A percentile compares a stretch with the other conserved stretches of the same genome.
Conservation (phyloP, 2,888 invertebrate genomes). For the Scaeva pyrastri region DNA sequence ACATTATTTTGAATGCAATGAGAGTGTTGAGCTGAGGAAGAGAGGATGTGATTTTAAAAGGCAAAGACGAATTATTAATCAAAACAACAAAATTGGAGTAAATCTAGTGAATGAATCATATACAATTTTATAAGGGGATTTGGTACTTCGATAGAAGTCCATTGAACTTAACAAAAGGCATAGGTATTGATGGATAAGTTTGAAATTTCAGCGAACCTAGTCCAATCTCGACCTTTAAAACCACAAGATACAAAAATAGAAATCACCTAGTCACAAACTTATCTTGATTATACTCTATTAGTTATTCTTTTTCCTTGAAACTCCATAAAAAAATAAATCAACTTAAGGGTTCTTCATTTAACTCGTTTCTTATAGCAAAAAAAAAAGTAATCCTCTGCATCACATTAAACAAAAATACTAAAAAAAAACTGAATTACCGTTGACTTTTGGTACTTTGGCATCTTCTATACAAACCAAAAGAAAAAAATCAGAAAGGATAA, state of each 20-base stretch:
- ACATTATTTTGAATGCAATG: background rate
- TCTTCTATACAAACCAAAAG: background rate
- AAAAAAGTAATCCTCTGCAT: constrained; percentile 1
- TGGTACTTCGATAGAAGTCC: no score
- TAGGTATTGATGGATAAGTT: no score
- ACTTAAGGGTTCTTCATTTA: constrained; percentile 53
- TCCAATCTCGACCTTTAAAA: background rate
- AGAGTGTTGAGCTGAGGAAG: background rate
- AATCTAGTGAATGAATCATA: no score
- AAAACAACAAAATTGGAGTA: no score
- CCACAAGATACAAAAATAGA: background rate
- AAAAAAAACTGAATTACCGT: constrained; percentile 5
- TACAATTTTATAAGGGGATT: no score
- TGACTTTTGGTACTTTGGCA: constrained; percentile 2
- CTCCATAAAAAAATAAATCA: constrained; percentile 27
- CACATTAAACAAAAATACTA: constrained; percentile 16
- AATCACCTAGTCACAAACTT: background rate
- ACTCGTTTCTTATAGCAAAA: background rate
- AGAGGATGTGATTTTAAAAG: no score
- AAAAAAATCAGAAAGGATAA: constrained; percentile 24
- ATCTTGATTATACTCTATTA: background rate
- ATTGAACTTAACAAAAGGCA: no score
- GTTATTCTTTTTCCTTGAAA: background rate
- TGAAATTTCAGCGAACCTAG: no score
- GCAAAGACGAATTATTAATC: no score